phyloP scores from a whole-genome alignment of 2,113 vertebrate species.

The Zosterops japonicus region DNA sequence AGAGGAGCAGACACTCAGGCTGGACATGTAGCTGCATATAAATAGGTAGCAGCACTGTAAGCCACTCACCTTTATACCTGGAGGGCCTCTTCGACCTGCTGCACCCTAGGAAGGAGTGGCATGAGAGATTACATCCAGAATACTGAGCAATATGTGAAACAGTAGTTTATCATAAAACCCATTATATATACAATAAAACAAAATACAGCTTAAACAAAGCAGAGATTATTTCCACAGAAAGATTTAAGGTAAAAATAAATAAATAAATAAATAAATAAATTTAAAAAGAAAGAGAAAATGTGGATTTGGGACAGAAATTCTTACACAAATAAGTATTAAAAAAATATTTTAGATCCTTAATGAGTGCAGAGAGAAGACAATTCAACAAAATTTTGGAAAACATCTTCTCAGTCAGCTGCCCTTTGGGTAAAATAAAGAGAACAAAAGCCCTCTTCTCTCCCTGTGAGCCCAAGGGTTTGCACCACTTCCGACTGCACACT shows the following conservation, averaged over 20 bases:
- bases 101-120: constrained; percentile 48
- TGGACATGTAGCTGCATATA: neutral
- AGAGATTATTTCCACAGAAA: neutral
- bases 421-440: neutral
- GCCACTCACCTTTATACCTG: constrained; percentile 67
- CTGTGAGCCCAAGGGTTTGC: neutral
- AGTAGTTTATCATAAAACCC: neutral
- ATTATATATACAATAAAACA: neutral
- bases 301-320: neutral
- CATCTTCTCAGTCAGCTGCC: neutral
- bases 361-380: neutral
- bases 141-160: neutral
- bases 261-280: neutral
- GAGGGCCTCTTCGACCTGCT: constrained; percentile 58
- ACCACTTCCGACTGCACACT: neutral
- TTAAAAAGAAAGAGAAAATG: neutral
- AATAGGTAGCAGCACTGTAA: neutral
- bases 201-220: neutral
- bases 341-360: neutral
- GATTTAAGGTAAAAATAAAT: neutral
- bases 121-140: neutral
- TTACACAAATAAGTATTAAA: neutral
- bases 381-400: neutral
- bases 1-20: neutral
- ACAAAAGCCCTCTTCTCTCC: neutral